These are phyloP conservation scores for Dryas iulia DNA, from an alignment of 1,140 invertebrate genomes.

Conservation along the genomic window DNA sequence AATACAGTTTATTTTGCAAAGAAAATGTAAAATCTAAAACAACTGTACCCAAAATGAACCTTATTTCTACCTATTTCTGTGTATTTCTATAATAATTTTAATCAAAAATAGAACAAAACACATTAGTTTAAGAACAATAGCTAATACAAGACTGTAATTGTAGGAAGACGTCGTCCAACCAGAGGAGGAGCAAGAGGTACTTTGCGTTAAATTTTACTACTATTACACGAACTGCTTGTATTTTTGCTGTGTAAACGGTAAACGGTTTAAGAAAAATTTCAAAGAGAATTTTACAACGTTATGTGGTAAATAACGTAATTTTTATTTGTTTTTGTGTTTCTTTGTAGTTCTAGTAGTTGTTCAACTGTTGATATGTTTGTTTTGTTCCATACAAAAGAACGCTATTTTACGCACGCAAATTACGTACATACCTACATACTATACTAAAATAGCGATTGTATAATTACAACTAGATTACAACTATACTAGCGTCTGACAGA, in stretches of 20 bases:
- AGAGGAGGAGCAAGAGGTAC: constrained; percentile 18
- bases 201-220: constrained; percentile 1
- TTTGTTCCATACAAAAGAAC: no score
- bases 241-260: not conserved
- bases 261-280: not conserved
- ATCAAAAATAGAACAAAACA: not conserved
- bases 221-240: not conserved
- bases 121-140: not conserved
- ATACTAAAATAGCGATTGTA: no score
- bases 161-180: constrained; percentile 16
- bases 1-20: not conserved
- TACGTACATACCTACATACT: no score
- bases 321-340: not conserved
- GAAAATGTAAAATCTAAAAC: not conserved
- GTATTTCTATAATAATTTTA: not conserved
- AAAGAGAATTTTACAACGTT: not conserved
- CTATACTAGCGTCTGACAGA: no score
- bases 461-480: no score
- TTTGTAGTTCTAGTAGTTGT: not conserved
- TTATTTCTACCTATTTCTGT: not conserved
- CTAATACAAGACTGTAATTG: not conserved
- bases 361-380: no score
- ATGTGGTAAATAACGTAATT: not conserved
- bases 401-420: no score
- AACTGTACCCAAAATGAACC: not conserved